Base-by-base conservation (phyloP, 2,888 invertebrate species). In the Drosophila pegasa region DNA sequence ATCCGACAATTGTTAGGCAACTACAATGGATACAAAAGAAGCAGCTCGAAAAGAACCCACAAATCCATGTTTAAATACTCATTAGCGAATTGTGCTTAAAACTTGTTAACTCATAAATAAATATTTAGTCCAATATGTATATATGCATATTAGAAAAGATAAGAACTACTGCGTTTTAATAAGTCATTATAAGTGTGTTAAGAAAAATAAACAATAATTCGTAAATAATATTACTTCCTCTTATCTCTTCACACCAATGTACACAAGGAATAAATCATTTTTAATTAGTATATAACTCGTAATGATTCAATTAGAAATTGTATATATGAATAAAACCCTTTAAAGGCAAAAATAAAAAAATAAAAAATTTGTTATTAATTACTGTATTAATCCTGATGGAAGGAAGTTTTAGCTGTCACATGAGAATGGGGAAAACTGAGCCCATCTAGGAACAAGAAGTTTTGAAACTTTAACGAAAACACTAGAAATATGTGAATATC, bases 1-100 rank as follows among this genome's bases (percentile, higher is more conserved):
- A 80, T 83, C 71, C n/a, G n/a, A 71, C 55, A 70, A 74, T 74
- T 76, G 63, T 69, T 64, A 58, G n/a, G n/a, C n/a, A n/a, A 52
- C 51, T 33, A 37, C 48, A 56, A 35, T 14, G 52, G 57, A 45
- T 27, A 57, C 40, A 50, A 14, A 41, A 43, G 43, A 58, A 45
- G 29, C 40, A 41, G 31, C 38, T 50, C 5, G 57, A 63, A 69
- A 57, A 55, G 52, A 47, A 55, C 35, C 18, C 27, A 38, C 31
- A 18, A 27, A 57, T 41, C 40, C 40, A 45, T 43, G 56, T 55
- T 50, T 54, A 47, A 37, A 27, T 33, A 31, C 31, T 51, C 55
- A 61, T 66, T 57, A 71, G 29, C 12, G 7, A 38, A 61, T 66
- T 51, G 45, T 45, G 22, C 3, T 63, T 22, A 25, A 40, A 64